Percentiles rank a stretch among this genome's conserved stretches.
These are phyloP conservation scores for Gymnocypris eckloni DNA, from an alignment of 2,797 vertebrate genomes.

Conservation along the genomic window DNA sequence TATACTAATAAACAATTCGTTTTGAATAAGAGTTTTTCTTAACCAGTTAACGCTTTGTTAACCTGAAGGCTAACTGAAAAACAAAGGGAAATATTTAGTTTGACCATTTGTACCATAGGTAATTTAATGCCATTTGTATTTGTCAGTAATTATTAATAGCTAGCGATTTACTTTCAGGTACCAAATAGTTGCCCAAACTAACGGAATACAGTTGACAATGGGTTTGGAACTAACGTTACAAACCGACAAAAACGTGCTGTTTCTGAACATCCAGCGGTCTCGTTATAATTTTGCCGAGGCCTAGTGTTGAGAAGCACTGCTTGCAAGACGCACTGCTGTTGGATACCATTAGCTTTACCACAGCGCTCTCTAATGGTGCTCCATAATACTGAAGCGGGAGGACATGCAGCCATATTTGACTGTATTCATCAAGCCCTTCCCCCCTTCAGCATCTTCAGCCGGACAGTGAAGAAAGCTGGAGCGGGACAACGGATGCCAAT, in stretches of 20 bases:
- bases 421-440: constrained; percentile 66
- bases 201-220: neutral
- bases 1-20: neutral
- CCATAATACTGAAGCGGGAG: constrained; percentile 21
- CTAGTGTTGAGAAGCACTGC: neutral
- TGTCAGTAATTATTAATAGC: neutral
- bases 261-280: neutral
- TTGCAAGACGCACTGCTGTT: neutral
- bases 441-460: constrained; percentile 61
- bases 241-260: too few species aligned
- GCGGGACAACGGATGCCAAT: constrained; percentile 41
- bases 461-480: constrained; percentile 44
- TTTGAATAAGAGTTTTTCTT: neutral
- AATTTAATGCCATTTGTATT: neutral
- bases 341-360: neutral
- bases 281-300: neutral
- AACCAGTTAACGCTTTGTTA: neutral
- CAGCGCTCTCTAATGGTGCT: constrained; percentile 17
- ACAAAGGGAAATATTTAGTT: neutral
- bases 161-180: neutral
- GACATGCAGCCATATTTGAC: constrained; percentile 69
- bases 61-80: neutral
- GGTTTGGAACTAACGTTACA: neutral
- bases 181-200: neutral
- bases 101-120: neutral